Percentiles rank a stretch among this genome's conserved stretches.
These are phyloP conservation scores for Dipus sagitta DNA, from an alignment of 2,797 vertebrate genomes.

Conservation along the genomic window DNA sequence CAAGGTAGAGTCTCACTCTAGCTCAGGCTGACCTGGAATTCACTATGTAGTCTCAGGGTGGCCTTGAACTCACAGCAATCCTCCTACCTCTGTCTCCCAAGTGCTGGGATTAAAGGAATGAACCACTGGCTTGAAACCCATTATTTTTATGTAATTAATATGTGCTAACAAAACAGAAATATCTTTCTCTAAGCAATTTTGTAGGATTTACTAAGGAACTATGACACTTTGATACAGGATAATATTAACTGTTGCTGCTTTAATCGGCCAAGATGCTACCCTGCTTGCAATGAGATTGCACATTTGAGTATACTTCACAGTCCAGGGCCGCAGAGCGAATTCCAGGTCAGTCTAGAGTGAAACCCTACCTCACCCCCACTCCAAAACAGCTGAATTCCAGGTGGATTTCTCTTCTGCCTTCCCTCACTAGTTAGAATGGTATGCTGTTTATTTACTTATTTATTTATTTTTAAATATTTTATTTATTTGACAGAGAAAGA, in stretches of 20 bases:
- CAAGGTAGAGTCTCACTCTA: too few species aligned
- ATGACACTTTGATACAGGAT: not conserved
- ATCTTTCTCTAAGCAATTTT: not conserved
- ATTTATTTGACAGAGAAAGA: too few species aligned
- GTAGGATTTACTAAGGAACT: conserved; percentile 8
- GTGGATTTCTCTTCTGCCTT: conserved; percentile 5
- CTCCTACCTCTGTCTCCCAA: too few species aligned
- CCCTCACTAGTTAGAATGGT: conserved; percentile 7
- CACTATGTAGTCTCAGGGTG: too few species aligned
- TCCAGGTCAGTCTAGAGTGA: too few species aligned
- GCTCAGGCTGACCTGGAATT: too few species aligned
- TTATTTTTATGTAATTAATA: not conserved
- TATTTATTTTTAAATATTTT: too few species aligned
- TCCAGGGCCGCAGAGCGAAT: too few species aligned
- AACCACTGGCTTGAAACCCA: not conserved
- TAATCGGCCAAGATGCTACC: not conserved
- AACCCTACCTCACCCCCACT: too few species aligned
- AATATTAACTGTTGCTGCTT: not conserved
- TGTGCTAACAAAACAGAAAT: not conserved
- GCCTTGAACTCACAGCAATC: too few species aligned
- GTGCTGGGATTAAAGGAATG: too few species aligned
- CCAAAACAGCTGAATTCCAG: too few species aligned
- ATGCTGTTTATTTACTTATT: not conserved
- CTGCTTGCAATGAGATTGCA: not conserved
- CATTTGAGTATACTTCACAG: not conserved